These are phyloP conservation scores for Zygogramma bicolorata DNA, from an alignment of 2,888 invertebrate species.

Conservation along the genomic window DNA sequence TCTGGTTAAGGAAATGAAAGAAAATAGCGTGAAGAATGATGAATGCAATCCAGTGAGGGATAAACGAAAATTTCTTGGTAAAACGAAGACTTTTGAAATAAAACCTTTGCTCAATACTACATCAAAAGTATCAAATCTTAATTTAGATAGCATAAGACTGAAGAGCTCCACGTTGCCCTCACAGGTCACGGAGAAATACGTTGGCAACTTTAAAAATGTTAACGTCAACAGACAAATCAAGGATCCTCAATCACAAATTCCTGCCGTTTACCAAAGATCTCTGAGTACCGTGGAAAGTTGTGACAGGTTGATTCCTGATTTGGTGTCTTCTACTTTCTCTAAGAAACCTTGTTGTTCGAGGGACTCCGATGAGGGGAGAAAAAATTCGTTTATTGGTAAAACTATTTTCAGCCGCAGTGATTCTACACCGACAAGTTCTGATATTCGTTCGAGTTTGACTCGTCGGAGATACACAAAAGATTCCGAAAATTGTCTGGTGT, in stretches of 20 bases:
- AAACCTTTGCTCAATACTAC: conserved; percentile 22
- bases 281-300: conserved; percentile 22
- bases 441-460: conserved; percentile 39
- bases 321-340: conserved; percentile 47
- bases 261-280: conserved; percentile 30
- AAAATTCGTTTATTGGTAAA: conserved; percentile 49
- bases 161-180: conserved; percentile 52
- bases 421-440: conserved; percentile 9
- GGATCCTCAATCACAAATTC: conserved; percentile 9
- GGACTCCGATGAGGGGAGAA: neutral
- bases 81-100: conserved; percentile 50
- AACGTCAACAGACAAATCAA: conserved; percentile 25
- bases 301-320: conserved; percentile 29
- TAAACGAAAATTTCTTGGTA: conserved; percentile 45
- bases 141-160: conserved; percentile 56
- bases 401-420: conserved; percentile 53
- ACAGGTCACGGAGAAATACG: conserved; percentile 60
- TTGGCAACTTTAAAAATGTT: conserved; percentile 45
- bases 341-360: conserved; percentile 18
- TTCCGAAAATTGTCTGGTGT: conserved; percentile 38
- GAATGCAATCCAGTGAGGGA: conserved; percentile 29
- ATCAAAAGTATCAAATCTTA: conserved; percentile 54
- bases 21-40: conserved; percentile 37
- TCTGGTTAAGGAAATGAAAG: conserved; percentile 54
- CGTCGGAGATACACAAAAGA: conserved; percentile 50